phyloP scores from a whole-genome alignment of 2,113 vertebrate genomes.

The Chroicocephalus ridibundus region DNA sequence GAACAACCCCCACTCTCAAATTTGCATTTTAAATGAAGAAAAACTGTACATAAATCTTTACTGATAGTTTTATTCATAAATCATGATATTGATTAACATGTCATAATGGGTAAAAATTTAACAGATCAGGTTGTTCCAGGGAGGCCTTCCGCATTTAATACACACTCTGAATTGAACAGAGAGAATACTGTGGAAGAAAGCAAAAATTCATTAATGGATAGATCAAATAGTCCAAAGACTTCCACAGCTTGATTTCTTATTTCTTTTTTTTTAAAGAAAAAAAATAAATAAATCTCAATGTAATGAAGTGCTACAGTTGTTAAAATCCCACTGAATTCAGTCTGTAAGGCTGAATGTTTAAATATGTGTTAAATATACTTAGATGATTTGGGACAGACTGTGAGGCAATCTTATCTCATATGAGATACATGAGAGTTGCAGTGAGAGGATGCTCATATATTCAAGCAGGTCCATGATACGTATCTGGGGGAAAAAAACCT shows the following conservation, averaged over 20 bases:
- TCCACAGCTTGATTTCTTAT: neutral
- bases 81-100: neutral
- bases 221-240: neutral
- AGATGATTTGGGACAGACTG: neutral
- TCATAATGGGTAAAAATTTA: neutral
- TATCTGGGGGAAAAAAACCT: accelerated
- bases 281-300: neutral
- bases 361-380: neutral
- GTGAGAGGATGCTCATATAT: neutral
- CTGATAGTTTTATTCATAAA: neutral
- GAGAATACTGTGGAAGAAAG: neutral
- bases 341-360: neutral
- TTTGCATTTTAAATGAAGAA: neutral
- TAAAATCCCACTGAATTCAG: neutral
- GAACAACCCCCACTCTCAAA: neutral
- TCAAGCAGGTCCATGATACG: accelerated
- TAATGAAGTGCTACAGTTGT: neutral
- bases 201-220: neutral
- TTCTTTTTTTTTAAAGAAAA: neutral
- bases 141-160: neutral
- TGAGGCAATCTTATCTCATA: neutral
- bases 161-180: neutral
- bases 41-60: neutral
- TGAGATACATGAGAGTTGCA: neutral
- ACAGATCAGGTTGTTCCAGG: neutral